These are phyloP conservation scores for Phoenicopterus ruber DNA, from an alignment of 2,113 vertebrate genomes.

Conservation along the genomic window DNA sequence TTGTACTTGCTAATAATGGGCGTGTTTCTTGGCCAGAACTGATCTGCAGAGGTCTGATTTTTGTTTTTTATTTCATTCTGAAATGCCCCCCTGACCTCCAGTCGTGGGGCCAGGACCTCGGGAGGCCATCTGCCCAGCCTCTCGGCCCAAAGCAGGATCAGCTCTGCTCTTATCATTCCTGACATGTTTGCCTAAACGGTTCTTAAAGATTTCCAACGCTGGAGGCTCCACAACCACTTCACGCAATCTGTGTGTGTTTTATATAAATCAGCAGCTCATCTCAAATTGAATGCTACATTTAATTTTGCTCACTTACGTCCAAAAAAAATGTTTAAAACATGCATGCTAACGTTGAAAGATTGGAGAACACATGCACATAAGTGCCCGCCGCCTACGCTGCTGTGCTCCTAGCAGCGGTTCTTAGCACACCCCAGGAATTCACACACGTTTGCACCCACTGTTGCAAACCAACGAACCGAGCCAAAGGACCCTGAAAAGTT, in stretches of 20 bases:
- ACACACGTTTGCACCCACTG: not conserved
- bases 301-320: conserved; percentile 13
- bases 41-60: not conserved
- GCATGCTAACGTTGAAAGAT: not conserved
- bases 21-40: conserved; percentile 3
- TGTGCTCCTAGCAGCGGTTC: not conserved
- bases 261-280: conserved; percentile 27
- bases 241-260: conserved; percentile 30
- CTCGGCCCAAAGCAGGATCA: not conserved
- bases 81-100: conserved; percentile 18
- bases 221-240: conserved; percentile 29
- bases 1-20: conserved; percentile 41
- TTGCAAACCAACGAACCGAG: accelerated
- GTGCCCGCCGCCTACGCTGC: not conserved
- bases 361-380: not conserved
- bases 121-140: conserved; percentile 44
- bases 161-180: conserved; percentile 30
- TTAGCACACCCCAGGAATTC: not conserved
- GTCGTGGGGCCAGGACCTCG: not conserved
- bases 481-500: not conserved
- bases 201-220: conserved; percentile 32
- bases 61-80: not conserved
- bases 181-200: conserved; percentile 38
- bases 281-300: conserved; percentile 54
- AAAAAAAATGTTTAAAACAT: not conserved